Base-by-base conservation (phyloP, 2,113 vertebrate genomes). In the Pseudopipra pipra region DNA sequence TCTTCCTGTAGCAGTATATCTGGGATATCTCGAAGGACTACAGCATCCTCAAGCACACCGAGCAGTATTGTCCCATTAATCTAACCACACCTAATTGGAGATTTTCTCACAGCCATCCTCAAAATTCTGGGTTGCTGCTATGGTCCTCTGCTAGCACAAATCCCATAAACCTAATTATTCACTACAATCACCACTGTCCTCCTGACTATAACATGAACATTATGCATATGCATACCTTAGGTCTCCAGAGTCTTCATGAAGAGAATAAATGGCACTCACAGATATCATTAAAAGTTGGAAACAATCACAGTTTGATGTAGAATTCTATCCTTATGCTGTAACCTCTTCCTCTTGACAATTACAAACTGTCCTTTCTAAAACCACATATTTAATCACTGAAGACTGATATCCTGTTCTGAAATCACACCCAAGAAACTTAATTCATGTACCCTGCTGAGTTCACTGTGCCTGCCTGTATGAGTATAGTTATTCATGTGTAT, bases 221-320 rank as follows among this genome's bases (percentile, higher is more conserved):
- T 0, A 1, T 43, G 14, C 20, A 35, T 24, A 55, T 3, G 0
- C 1, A 2, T 44, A n/a, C 5, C 6, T 81, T 58, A 71, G 2
- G 12, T 31, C 73, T 71, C 43, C 28, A 66, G 49, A 81, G 66
- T 44, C 68, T 41, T 49, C 21, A 49, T 61, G 8, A 62, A 58
- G 24, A 62, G 18, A 52, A 83, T 61, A 73, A 80, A 80, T 43
- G 17, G 8, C 16, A 52, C 18, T 75, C 35, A 41, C 8, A 81
- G 37, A 66, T 28, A 39, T 6, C 25, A 41, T 56, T 70, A 66
- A 39, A 76, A 80, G 22, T 17, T 27, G 75, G 31, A 66, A 88
- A 39, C 6, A 33, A 19, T 55, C 22, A 56, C 20, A 62, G 16
- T 31, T 44, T 62, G 51, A 74, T 56, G 55, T 46, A 71, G 18